Conservation (phyloP, 2,888 invertebrate genomes). For the Xiphydria camelus region DNA sequence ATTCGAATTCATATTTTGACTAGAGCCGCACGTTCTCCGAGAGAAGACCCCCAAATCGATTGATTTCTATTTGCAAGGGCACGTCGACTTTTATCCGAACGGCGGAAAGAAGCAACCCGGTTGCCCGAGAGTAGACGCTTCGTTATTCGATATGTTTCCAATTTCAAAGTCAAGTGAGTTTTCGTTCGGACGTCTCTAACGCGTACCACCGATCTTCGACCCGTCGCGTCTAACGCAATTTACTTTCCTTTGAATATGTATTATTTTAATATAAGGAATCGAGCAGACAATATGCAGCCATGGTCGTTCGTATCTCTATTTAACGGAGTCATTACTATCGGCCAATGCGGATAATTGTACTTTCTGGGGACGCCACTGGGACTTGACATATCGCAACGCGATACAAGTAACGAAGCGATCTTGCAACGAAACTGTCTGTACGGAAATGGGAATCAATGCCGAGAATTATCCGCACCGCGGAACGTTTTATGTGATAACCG, state of each 20-base stretch:
- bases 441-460: slow-evolving; percentile 64
- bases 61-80: slow-evolving; percentile 52
- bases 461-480: slow-evolving; percentile 57
- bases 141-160: slow-evolving; percentile 52
- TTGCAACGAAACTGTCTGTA: slow-evolving; percentile 56
- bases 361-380: slow-evolving; percentile 63
- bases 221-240: too few relatives aligned
- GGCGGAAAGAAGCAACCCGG: slow-evolving; percentile 71
- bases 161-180: slow-evolving; percentile 56
- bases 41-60: too few relatives aligned
- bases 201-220: too few relatives aligned
- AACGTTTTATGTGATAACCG: slow-evolving; percentile 62
- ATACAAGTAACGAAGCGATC: slow-evolving; percentile 54
- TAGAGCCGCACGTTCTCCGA: too few relatives aligned
- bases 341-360: slow-evolving; percentile 58
- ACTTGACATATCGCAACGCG: slow-evolving; percentile 60
- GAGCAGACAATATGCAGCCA: slow-evolving; percentile 66
- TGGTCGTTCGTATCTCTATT: slow-evolving; percentile 64
- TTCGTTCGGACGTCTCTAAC: too few relatives aligned
- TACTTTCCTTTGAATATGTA: too few relatives aligned
- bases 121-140: slow-evolving; percentile 57
- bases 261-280: too few relatives aligned
- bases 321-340: slow-evolving; percentile 62
- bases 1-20: too few relatives aligned
- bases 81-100: slow-evolving; percentile 72